Conservation (phyloP, 2,888 invertebrate genomes). For the Allacma fusca region DNA sequence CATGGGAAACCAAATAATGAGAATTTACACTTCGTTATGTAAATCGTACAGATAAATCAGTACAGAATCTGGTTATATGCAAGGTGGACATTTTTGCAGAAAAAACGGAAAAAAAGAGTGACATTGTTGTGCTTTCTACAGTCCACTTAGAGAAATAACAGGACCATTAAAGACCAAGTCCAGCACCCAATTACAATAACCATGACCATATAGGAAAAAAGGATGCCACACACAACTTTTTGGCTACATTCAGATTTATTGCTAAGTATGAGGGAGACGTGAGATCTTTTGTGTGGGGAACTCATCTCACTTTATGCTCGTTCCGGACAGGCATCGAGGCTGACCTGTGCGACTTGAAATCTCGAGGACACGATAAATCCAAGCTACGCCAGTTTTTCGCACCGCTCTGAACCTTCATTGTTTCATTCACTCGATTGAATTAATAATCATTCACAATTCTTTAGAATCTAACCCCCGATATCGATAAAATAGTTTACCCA, state of each 20-base stretch:
- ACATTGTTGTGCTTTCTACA: conserved; percentile 37
- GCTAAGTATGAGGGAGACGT: conserved; percentile 37
- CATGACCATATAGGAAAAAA: conserved; percentile 39
- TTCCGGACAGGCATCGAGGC: conserved; percentile 62
- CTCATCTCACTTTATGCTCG: conserved; percentile 61
- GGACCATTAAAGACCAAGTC: conserved; percentile 24
- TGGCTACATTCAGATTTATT: conserved; percentile 29
- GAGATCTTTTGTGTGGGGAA: conserved; percentile 45
- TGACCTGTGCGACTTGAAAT: conserved; percentile 61
- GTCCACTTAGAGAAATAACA: conserved; percentile 29
- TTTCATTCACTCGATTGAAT: conserved; percentile 32
- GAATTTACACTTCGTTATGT: neutral
- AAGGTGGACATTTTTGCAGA: conserved; percentile 28
- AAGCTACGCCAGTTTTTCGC: conserved; percentile 67
- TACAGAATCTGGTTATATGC: conserved; percentile 17
- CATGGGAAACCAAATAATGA: conserved; percentile 1
- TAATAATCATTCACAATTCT: conserved; percentile 38
- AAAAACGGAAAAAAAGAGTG: conserved; percentile 29
- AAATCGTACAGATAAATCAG: neutral
- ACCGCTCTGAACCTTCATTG: conserved; percentile 60
- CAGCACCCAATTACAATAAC: conserved; percentile 40
- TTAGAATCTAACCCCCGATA: conserved; percentile 8
- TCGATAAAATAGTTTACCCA: neutral
- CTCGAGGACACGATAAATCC: conserved; percentile 67
- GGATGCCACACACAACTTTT: conserved; percentile 39